Evolutionary conservation across 2,888 invertebrate species (phyloP).

Genomic region (Tryphoninae sp.): DNA sequence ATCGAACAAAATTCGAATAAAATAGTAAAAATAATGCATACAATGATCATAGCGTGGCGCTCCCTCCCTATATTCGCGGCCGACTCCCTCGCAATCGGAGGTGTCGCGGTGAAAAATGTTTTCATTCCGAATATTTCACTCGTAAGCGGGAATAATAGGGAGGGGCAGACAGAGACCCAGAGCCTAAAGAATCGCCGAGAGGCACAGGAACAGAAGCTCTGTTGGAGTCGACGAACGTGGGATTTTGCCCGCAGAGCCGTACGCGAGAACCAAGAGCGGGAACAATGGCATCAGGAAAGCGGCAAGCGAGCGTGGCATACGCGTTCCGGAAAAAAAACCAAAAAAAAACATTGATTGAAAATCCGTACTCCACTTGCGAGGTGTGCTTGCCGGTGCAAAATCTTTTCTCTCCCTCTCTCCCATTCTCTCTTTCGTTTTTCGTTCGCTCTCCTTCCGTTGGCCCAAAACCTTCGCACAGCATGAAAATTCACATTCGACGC

Average conservation of each 20-base stretch:
- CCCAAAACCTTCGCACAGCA: constrained; percentile 40
- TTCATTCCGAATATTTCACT: constrained; percentile 64
- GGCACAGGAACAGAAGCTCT: constrained; percentile 30
- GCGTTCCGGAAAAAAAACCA: constrained; percentile 51
- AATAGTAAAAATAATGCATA: constrained; percentile 40
- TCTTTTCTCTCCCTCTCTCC: constrained; percentile 35
- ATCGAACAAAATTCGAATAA: background rate
- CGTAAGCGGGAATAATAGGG: constrained; percentile 62
- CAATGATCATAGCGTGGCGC: constrained; percentile 36
- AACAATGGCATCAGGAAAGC: constrained; percentile 63
- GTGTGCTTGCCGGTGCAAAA: constrained; percentile 55
- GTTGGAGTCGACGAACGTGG: constrained; percentile 42
- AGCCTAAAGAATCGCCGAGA: background rate
- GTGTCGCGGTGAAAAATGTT: constrained; percentile 60
- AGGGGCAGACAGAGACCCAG: constrained; percentile 8
- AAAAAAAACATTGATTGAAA: constrained; percentile 63
- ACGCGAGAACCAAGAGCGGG: constrained; percentile 57
- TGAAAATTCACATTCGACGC: constrained; percentile 49
- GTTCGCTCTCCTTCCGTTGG: constrained; percentile 26
- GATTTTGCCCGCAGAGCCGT: constrained; percentile 31
- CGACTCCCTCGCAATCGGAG: background rate
- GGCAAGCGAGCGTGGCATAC: constrained; percentile 56
- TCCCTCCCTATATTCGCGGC: constrained; percentile 40
- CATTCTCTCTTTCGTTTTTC: constrained; percentile 33
- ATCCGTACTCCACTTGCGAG: constrained; percentile 55